A percentile compares a stretch with the other conserved stretches of the same genome.
These are phyloP conservation scores for Nycticryphes semicollaris DNA, from an alignment of 2,113 vertebrate species.

Conservation along the genomic window DNA sequence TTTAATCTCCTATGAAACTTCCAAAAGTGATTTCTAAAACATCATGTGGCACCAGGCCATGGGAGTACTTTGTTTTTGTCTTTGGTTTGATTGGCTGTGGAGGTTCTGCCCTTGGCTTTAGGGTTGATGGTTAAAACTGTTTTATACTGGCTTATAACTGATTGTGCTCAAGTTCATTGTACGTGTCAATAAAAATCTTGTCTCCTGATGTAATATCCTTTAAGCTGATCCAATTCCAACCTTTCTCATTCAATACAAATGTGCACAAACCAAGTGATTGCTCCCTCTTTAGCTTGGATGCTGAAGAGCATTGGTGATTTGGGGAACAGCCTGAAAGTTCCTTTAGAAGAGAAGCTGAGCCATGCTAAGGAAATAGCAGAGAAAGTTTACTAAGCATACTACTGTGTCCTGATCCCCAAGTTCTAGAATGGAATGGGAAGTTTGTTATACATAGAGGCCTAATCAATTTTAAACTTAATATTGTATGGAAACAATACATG, in stretches of 20 bases:
- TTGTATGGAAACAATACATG: background rate
- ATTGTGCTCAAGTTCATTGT: background rate
- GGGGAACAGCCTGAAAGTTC: background rate
- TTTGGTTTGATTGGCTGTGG: background rate
- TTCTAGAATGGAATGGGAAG: background rate
- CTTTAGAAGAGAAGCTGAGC: background rate
- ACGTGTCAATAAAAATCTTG: background rate
- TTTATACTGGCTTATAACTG: background rate
- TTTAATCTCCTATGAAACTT: background rate
- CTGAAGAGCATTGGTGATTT: background rate
- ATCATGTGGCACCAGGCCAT: background rate
- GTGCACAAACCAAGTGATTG: background rate
- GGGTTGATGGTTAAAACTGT: background rate
- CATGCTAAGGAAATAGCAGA: background rate
- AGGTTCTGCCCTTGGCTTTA: background rate
- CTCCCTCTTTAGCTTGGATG: background rate
- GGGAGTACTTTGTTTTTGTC: background rate
- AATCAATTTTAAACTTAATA: background rate
- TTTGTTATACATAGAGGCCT: background rate
- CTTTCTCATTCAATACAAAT: background rate
- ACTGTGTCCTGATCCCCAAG: background rate
- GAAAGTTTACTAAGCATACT: background rate
- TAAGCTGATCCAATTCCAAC: background rate
- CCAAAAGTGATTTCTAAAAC: background rate
- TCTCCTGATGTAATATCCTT: background rate